Evolutionary conservation across 2,888 invertebrate species (phyloP).

Genomic region (Cryptosula pallasiana): DNA sequence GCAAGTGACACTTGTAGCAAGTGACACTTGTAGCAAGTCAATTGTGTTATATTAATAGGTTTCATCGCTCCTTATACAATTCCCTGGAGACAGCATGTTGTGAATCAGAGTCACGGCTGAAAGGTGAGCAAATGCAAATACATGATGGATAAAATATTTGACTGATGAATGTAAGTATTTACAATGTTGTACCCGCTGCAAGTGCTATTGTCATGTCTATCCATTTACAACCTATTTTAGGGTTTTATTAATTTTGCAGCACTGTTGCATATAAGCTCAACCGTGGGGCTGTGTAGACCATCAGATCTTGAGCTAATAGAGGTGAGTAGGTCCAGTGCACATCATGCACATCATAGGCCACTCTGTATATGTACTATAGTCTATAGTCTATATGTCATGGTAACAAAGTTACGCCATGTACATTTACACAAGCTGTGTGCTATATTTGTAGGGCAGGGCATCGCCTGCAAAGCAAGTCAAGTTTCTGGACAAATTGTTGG

Average conservation of each 20-base stretch:
- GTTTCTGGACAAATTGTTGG: conserved; percentile 41
- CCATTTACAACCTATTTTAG: neutral
- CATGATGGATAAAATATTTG: too few relatives aligned
- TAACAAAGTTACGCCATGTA: too few relatives aligned
- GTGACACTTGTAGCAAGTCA: neutral
- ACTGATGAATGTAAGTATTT: too few relatives aligned
- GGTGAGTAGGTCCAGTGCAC: too few relatives aligned
- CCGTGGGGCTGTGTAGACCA: conserved; percentile 41
- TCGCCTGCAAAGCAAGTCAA: conserved; percentile 34
- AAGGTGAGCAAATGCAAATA: too few relatives aligned
- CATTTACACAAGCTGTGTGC: too few relatives aligned
- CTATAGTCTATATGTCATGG: too few relatives aligned
- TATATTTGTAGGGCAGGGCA: conserved; percentile 37
- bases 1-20: neutral
- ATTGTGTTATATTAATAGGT: neutral
- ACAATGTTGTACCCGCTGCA: too few relatives aligned
- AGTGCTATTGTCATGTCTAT: neutral
- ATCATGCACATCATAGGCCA: too few relatives aligned
- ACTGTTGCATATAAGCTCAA: conserved; percentile 40
- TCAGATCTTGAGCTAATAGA: conserved; percentile 46
- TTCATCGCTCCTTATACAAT: neutral
- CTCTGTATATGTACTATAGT: too few relatives aligned
- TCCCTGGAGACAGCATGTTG: neutral
- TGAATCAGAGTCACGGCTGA: neutral
- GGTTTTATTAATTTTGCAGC: conserved; percentile 32